Base-by-base conservation (phyloP, 2,888 invertebrate genomes). In the Tetragnatha montana region DNA sequence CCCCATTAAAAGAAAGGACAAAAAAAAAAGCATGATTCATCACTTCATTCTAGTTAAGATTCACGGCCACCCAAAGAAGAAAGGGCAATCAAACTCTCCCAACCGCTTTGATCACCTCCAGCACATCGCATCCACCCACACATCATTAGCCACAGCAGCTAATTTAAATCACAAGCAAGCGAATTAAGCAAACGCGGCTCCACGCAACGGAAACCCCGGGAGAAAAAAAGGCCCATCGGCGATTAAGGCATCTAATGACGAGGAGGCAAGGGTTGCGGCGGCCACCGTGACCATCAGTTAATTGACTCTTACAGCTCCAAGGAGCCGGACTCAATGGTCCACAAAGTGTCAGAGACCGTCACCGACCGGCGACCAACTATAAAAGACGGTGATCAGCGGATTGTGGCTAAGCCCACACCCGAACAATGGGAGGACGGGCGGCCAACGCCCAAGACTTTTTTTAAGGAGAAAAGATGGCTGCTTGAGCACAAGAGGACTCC, bases 341-440 rank as follows among this genome's bases (percentile, higher is more conserved):
- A 71, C 85, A 89, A 89, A 89, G 89, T 89, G 90, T 90, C 90
- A 90, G 90, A 87, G 90, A 90, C 90, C 90, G 90, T 90, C 90
- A 90, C 90, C 73, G 87, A 74, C 87, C 79, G 87, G 78, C 81
- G 87, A 78, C 87, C 90, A 90, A 74, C 90, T 87, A 82, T 90
- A 86, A 86, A 35, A 75, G 82, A 74, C 83, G 82, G 90, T 87
- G 87, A 82, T 82, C 90, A 90, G n/a, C 80, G 87, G 80, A 22
- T 87, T 90, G 90, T 90, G 90, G 87, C 90, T 90, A 90, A 90
- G 87, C 90, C 73, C 87, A 74, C 73, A 51, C 71, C 73, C 73
- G 82, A 81, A 90, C 90, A 90, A 90, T 86, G 50, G 84, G 89
- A 51, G 12, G 82, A 84, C 74, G 89, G 60, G 17, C 17, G 80